Conservation (phyloP, 1,140 invertebrate genomes). For the Sitodiplosis mosellana region DNA sequence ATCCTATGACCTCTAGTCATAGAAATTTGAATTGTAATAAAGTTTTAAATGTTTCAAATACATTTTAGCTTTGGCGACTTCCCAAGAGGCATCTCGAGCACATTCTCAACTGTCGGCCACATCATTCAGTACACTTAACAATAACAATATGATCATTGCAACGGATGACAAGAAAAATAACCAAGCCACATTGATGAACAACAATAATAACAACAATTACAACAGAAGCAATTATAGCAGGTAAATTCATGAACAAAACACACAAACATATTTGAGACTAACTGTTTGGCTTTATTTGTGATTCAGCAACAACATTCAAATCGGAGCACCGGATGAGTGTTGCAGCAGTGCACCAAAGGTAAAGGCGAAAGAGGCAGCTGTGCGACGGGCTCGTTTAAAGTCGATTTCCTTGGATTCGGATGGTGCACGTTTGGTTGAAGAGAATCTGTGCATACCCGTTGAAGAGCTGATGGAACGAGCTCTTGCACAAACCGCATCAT, state of each 20-base stretch:
- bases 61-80: background rate
- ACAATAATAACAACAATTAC: background rate
- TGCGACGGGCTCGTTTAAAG: constrained; percentile 27
- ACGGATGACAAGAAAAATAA: background rate
- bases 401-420: constrained; percentile 33
- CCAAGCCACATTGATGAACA: background rate
- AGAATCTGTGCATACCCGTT: constrained; percentile 30
- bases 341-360: too few species aligned
- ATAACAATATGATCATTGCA: background rate
- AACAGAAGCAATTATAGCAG: background rate
- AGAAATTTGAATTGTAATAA: too few species aligned
- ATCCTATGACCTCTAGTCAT: too few species aligned
- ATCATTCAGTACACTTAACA: background rate
- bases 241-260: too few species aligned
- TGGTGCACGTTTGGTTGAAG: constrained; percentile 32
- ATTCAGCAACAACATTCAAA: too few species aligned
- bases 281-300: too few species aligned
- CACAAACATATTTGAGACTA: too few species aligned
- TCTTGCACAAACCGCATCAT: constrained; percentile 4
- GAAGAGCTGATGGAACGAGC: constrained; percentile 10
- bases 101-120: background rate
- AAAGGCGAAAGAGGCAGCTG: background rate
- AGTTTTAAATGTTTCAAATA: background rate
- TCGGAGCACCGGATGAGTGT: too few species aligned
- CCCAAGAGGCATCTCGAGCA: too few species aligned